These are phyloP conservation scores for Yponomeuta plumbellus DNA, from an alignment of 2,888 invertebrate genomes.

Conservation along the genomic window DNA sequence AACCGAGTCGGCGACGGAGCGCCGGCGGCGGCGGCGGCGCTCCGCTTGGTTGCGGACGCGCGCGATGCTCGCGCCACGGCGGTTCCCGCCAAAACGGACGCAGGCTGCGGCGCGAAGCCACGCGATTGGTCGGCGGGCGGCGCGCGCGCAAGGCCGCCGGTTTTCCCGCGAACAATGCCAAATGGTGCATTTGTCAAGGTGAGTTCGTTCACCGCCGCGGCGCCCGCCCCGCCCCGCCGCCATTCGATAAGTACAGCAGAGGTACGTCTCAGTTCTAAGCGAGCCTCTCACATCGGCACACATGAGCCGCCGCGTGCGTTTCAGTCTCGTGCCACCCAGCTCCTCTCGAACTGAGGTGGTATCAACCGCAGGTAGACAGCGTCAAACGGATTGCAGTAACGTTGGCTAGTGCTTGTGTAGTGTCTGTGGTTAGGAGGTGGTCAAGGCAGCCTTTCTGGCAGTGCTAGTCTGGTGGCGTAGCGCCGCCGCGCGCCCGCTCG, in stretches of 20 bases:
- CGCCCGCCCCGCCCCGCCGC: constrained; percentile 34
- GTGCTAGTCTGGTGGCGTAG: background rate
- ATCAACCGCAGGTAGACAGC: too few relatives aligned
- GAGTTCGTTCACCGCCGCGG: constrained; percentile 76
- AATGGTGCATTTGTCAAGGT: constrained; percentile 78
- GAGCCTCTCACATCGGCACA: background rate
- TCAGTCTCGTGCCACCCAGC: background rate
- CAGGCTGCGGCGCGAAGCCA: constrained; percentile 73
- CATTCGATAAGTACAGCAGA: background rate
- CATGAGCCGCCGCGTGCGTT: background rate
- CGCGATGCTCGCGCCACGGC: constrained; percentile 34
- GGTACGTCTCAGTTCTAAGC: background rate
- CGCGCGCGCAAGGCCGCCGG: constrained; percentile 73
- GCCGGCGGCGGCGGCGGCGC: background rate
- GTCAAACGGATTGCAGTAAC: too few relatives aligned
- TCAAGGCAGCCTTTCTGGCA: background rate
- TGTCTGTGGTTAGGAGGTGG: background rate
- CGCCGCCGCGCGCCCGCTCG: constrained; percentile 11
- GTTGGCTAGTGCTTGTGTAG: background rate
- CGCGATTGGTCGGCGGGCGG: constrained; percentile 57
- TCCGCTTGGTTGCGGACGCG: constrained; percentile 16
- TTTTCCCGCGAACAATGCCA: constrained; percentile 77
- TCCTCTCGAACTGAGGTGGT: too few relatives aligned
- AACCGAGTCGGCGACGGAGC: constrained; percentile 27
- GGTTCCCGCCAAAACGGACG: constrained; percentile 65